Evolutionary conservation across 2,888 invertebrate genomes (phyloP).

Genomic region (Drosophila planitibia): DNA sequence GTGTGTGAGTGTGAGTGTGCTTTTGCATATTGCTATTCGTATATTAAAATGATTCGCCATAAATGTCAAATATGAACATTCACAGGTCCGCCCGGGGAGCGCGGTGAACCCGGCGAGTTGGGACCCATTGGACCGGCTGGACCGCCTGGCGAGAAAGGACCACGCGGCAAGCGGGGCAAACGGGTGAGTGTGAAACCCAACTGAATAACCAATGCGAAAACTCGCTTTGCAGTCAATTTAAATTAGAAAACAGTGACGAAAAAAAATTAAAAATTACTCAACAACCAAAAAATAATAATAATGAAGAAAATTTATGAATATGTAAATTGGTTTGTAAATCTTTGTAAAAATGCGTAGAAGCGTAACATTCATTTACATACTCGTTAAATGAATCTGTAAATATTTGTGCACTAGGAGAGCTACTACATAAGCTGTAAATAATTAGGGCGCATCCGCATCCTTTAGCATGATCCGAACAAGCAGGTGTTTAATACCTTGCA

Average conservation of each 20-base stretch:
- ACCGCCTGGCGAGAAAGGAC: slow-evolving; percentile 94
- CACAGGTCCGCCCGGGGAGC: slow-evolving; percentile 83
- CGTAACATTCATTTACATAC: slow-evolving; percentile 64
- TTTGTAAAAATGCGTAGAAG: slow-evolving; percentile 61
- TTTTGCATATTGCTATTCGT: slow-evolving; percentile 20
- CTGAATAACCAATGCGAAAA: slow-evolving; percentile 41
- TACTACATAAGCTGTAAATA: slow-evolving; percentile 58
- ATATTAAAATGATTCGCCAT: slow-evolving; percentile 61
- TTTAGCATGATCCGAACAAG: slow-evolving; percentile 56
- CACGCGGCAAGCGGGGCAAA: slow-evolving; percentile 96
- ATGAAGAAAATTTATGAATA: slow-evolving; percentile 65
- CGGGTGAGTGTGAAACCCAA: slow-evolving; percentile 89
- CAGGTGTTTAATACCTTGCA: slow-evolving; percentile 48
- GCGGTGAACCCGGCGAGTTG: slow-evolving; percentile 84
- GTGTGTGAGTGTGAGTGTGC: slow-evolving; percentile 25
- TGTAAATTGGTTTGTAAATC: slow-evolving; percentile 72
- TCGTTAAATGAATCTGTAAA: slow-evolving; percentile 72
- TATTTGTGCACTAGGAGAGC: slow-evolving; percentile 41
- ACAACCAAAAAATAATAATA: slow-evolving; percentile 15
- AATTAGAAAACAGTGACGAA: slow-evolving; percentile 52
- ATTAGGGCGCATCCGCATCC: slow-evolving; percentile 52
- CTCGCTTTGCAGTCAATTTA: slow-evolving; percentile 59
- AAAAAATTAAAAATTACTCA: slow-evolving; percentile 5
- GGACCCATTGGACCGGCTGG: slow-evolving; percentile 92
- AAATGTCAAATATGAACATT: slow-evolving; percentile 56